Conservation (phyloP, 2,797 vertebrate genomes). For the Lithobates sylvaticus region DNA sequence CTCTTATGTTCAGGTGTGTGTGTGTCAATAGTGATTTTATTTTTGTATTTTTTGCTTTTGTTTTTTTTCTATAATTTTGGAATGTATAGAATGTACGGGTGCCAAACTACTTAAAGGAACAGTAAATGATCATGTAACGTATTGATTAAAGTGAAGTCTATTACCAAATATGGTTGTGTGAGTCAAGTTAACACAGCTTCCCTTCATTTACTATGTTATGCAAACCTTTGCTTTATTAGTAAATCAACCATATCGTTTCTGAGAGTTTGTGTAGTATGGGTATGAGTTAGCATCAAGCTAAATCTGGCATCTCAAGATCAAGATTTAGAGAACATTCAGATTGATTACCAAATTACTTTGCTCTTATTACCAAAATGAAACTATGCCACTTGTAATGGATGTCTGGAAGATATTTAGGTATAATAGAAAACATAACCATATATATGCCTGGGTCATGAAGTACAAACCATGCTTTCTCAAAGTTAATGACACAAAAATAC, state of each 20-base stretch:
- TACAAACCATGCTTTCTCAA: conserved; percentile 21
- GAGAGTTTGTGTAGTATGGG: not conserved
- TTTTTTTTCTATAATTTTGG: no score
- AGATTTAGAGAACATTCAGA: not conserved
- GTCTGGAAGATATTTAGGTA: conserved; percentile 27
- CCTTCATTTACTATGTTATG: no score
- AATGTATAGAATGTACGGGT: no score
- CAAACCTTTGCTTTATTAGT: not conserved
- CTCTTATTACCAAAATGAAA: conserved; percentile 17
- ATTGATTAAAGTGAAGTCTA: no score
- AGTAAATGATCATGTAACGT: no score
- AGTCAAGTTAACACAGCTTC: not conserved
- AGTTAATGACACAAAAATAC: not conserved
- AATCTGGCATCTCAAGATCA: not conserved
- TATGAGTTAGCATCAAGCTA: not conserved
- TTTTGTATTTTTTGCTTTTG: no score
- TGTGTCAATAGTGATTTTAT: no score
- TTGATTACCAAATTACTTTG: conserved; percentile 28
- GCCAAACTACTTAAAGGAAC: no score
- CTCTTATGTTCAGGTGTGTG: no score
- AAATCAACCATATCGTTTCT: not conserved
- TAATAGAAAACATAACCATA: conserved; percentile 39
- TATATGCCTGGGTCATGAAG: conserved; percentile 24
- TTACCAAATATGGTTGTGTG: not conserved
- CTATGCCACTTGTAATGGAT: conserved; percentile 16